These are phyloP conservation scores for Mamestra configurata DNA, from an alignment of 1,140 invertebrate genomes.

Conservation along the genomic window DNA sequence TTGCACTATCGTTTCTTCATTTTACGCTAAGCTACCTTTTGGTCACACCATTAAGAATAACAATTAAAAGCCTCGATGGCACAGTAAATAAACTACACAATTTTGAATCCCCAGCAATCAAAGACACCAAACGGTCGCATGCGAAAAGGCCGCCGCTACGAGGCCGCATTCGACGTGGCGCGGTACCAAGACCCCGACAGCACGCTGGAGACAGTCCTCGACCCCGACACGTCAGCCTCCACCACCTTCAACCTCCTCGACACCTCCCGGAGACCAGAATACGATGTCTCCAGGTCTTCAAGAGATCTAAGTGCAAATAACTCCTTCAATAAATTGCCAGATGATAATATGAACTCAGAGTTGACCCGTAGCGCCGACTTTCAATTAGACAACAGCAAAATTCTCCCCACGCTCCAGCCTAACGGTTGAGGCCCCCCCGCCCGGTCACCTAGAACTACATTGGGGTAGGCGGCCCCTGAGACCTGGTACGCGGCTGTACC, in stretches of 20 bases:
- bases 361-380: conserved; percentile 64
- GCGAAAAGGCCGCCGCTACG: conserved; percentile 65
- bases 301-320: conserved; percentile 56
- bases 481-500: conserved; percentile 12
- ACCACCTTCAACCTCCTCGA: conserved; percentile 66
- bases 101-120: conserved; percentile 65
- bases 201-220: conserved; percentile 75
- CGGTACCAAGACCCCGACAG: conserved; percentile 76
- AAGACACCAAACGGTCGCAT: conserved; percentile 81
- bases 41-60: no score
- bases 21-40: no score
- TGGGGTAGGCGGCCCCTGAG: conserved; percentile 75
- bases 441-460: conserved; percentile 68
- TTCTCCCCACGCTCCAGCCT: conserved; percentile 79
- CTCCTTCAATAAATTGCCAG: conserved; percentile 76
- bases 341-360: conserved; percentile 84
- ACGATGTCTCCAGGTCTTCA: conserved; percentile 55
- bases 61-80: no score
- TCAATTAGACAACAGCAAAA: conserved; percentile 72
- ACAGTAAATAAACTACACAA: neutral
- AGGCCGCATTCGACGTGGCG: conserved; percentile 79
- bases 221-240: conserved; percentile 58
- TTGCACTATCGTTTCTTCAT: no score
- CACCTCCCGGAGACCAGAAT: conserved; percentile 69
- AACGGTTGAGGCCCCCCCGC: conserved; percentile 74